A percentile compares a stretch with the other conserved stretches of the same genome.
Evolutionary conservation across 2,113 vertebrate genomes (phyloP).

Genomic region (Egretta garzetta): DNA sequence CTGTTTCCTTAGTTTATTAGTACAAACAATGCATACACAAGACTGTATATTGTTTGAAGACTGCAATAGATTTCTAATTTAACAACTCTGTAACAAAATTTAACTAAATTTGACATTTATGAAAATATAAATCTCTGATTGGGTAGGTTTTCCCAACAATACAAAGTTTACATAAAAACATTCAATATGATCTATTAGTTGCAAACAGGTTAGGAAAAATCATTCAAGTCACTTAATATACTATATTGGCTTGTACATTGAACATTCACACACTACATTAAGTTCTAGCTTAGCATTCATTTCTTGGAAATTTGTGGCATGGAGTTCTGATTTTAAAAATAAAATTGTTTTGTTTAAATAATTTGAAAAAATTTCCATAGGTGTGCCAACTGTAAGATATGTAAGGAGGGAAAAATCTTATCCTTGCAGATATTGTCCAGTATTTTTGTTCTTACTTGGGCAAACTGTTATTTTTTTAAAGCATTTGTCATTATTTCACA

Average conservation of each 20-base stretch:
- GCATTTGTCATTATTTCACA: slow-evolving; percentile 19
- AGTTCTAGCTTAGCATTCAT: slow-evolving; percentile 69
- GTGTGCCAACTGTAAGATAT: neutral
- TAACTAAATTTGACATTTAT: slow-evolving; percentile 99
- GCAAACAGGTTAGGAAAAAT: slow-evolving; percentile 97
- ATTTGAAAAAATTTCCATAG: slow-evolving; percentile 29
- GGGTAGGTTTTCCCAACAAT: slow-evolving; percentile 92
- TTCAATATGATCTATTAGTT: slow-evolving; percentile 95
- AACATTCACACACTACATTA: slow-evolving; percentile 85
- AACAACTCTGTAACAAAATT: slow-evolving; percentile 99
- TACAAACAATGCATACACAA: slow-evolving; percentile 99
- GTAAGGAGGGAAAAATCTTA: neutral
- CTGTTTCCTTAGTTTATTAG: slow-evolving; percentile 88
- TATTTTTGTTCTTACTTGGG: slow-evolving; percentile 11
- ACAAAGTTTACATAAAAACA: slow-evolving; percentile 99
- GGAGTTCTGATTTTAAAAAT: slow-evolving; percentile 22
- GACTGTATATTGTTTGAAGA: slow-evolving; percentile 94
- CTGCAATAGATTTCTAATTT: slow-evolving; percentile 88
- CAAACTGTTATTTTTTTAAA: neutral
- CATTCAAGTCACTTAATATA: slow-evolving; percentile 96
- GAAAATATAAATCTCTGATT: slow-evolving; percentile 99
- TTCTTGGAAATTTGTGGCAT: slow-evolving; percentile 65
- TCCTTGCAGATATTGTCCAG: neutral
- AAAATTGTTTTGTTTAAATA: slow-evolving; percentile 23
- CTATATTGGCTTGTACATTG: slow-evolving; percentile 87